Evolutionary conservation across 2,113 vertebrate species (phyloP).

Genomic region (Ia io): DNA sequence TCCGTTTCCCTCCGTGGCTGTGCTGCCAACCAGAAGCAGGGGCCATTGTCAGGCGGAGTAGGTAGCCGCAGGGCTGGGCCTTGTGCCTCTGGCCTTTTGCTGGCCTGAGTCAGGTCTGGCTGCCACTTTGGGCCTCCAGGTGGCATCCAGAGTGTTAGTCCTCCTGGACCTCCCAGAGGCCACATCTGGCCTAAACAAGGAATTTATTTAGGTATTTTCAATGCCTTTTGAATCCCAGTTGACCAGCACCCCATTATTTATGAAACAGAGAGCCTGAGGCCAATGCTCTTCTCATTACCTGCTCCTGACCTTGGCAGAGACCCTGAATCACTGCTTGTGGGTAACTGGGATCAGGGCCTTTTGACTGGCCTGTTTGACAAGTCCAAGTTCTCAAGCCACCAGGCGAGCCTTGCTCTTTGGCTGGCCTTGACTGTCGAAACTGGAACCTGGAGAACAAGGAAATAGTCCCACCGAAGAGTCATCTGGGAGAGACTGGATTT

Average conservation of each 20-base stretch:
- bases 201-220: neutral
- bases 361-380: neutral
- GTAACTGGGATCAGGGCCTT: neutral
- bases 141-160: too few relatives aligned
- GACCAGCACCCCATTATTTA: neutral
- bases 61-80: rapidly evolving
- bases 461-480: conserved; percentile 39
- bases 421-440: conserved; percentile 63
- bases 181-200: neutral
- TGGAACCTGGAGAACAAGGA: conserved; percentile 60
- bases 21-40: rapidly evolving
- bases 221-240: neutral
- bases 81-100: neutral
- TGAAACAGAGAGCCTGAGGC: neutral
- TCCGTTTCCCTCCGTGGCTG: neutral
- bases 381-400: conserved; percentile 11
- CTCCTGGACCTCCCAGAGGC: neutral
- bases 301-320: neutral
- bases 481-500: conserved; percentile 61
- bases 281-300: rapidly evolving
- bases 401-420: conserved; percentile 38
- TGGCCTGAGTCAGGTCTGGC: neutral
- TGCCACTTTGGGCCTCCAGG: neutral
- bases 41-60: rapidly evolving
- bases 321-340: neutral